A percentile compares a stretch with the other conserved stretches of the same genome.
These are phyloP conservation scores for Phallusia fumigata DNA, from an alignment of 23 tunicate species.

Conservation along the genomic window DNA sequence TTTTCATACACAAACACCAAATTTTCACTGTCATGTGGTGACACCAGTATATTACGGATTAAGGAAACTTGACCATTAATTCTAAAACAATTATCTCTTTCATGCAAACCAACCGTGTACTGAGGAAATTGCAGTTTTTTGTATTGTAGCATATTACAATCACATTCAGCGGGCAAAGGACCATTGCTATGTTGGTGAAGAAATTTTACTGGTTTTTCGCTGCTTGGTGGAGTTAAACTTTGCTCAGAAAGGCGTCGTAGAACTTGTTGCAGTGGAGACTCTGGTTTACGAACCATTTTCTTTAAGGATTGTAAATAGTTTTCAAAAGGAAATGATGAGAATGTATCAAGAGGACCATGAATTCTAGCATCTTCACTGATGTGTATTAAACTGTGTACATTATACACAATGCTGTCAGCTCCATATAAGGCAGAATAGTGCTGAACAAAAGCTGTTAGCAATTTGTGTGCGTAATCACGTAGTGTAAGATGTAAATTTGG, in stretches of 20 bases:
- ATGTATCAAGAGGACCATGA: slow-evolving; percentile 37
- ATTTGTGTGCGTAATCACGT: slow-evolving; percentile 26
- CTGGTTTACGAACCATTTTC: slow-evolving; percentile 31
- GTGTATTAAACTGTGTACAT: slow-evolving; percentile 39
- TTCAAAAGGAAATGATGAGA: slow-evolving; percentile 55
- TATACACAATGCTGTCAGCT: slow-evolving; percentile 21
- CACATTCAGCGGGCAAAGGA: background rate
- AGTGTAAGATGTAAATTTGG: background rate
- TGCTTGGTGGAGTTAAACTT: slow-evolving; percentile 6
- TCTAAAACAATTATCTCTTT: slow-evolving; percentile 11
- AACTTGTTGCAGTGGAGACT: slow-evolving; percentile 39
- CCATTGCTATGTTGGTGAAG: slow-evolving; percentile 22
- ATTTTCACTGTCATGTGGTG: slow-evolving; percentile 1
- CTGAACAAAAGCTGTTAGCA: slow-evolving; percentile 23
- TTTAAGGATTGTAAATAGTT: slow-evolving; percentile 35
- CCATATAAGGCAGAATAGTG: slow-evolving; percentile 31
- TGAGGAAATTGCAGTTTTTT: slow-evolving; percentile 12
- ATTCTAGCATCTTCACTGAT: slow-evolving; percentile 36
- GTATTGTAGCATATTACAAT: slow-evolving; percentile 7
- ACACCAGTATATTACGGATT: slow-evolving; percentile 3
- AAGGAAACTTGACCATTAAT: background rate
- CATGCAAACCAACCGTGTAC: background rate
- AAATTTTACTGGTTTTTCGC: slow-evolving; percentile 10
- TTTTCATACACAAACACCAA: slow-evolving; percentile 2
- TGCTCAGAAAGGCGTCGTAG: slow-evolving; percentile 27